These are phyloP conservation scores for Unio delphinus DNA, from an alignment of 2,888 invertebrate genomes.

Conservation along the genomic window DNA sequence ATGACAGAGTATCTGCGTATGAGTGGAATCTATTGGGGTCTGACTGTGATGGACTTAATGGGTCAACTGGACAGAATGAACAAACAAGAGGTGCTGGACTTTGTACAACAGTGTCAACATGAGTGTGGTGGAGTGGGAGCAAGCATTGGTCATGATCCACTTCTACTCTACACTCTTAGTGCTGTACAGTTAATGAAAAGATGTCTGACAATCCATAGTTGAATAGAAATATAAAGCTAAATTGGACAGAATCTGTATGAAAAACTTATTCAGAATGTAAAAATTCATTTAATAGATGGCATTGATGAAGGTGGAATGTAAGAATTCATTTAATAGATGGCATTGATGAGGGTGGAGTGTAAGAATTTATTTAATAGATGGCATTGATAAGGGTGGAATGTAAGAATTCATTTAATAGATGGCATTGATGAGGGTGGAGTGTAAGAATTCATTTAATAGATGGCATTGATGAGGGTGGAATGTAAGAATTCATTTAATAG, in stretches of 20 bases:
- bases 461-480: too few relatives aligned
- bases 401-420: too few relatives aligned
- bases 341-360: too few relatives aligned
- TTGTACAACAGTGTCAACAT: conserved; percentile 90
- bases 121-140: conserved; percentile 83
- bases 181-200: conserved; percentile 83
- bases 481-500: too few relatives aligned
- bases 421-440: too few relatives aligned
- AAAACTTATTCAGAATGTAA: neutral
- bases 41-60: conserved; percentile 94
- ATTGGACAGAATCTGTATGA: neutral
- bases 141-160: conserved; percentile 93
- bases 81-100: conserved; percentile 86
- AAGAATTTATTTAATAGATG: too few relatives aligned
- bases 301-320: too few relatives aligned
- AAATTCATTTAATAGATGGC: too few relatives aligned
- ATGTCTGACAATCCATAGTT: conserved; percentile 77
- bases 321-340: too few relatives aligned
- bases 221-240: conserved; percentile 2
- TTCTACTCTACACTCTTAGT: conserved; percentile 94
- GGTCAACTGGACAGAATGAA: conserved; percentile 81
- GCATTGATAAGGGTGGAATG: too few relatives aligned
- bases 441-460: too few relatives aligned
- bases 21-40: conserved; percentile 99
- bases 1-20: conserved; percentile 97